A percentile compares a stretch with the other conserved stretches of the same genome.
phyloP scores from a whole-genome alignment of 2,797 vertebrate genomes.

The Schizopygopsis malacanthus region DNA sequence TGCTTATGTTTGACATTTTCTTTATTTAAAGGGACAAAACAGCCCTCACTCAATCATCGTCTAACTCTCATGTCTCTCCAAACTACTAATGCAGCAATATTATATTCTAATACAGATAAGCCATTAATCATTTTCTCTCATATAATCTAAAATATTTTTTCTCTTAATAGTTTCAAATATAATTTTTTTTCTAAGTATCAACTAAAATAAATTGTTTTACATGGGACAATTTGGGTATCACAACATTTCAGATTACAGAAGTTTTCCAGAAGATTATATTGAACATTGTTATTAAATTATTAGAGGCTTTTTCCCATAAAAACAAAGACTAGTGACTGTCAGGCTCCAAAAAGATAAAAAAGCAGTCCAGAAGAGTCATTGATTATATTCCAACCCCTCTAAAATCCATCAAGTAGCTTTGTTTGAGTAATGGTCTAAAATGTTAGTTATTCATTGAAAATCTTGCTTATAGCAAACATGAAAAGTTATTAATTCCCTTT shows the following conservation, averaged over 20 bases:
- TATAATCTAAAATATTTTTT: background rate
- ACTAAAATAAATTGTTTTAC: background rate
- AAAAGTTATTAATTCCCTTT: background rate
- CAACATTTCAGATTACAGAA: background rate
- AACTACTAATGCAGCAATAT: background rate
- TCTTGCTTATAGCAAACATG: background rate
- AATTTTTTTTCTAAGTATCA: background rate
- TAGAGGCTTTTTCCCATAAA: background rate
- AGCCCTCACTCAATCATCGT: background rate
- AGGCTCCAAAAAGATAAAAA: constrained; percentile 4
- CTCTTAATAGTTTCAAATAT: background rate
- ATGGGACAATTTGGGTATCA: background rate
- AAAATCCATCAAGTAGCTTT: background rate
- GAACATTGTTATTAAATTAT: background rate
- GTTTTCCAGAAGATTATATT: background rate
- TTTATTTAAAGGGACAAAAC: constrained; percentile 44
- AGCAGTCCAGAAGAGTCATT: background rate
- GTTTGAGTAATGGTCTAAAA: background rate
- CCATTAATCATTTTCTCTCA: background rate
- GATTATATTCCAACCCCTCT: background rate
- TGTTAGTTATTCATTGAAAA: background rate
- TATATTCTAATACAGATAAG: background rate
- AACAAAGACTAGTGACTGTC: background rate
- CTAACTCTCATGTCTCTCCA: background rate
- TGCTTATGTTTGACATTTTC: constrained; percentile 42